These are phyloP conservation scores for Sebastes alutus DNA, from an alignment of 2,797 vertebrate species.

Conservation along the genomic window DNA sequence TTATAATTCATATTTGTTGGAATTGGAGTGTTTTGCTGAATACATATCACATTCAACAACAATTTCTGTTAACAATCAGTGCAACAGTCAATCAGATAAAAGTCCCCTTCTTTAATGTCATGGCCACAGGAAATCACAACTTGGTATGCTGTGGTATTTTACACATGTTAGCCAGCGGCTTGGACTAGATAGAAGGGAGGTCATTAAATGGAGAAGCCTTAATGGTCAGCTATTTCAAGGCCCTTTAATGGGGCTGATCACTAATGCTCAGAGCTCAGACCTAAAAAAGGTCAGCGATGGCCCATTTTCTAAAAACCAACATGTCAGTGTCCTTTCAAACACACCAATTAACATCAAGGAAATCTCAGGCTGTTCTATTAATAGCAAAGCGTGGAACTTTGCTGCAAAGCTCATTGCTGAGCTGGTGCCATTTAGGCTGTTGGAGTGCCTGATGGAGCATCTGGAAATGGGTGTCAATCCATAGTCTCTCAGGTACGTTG, in stretches of 20 bases:
- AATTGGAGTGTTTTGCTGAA: slow-evolving; percentile 32
- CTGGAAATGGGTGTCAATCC: slow-evolving; percentile 39
- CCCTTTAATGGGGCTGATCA: slow-evolving; percentile 60
- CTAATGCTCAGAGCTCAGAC: slow-evolving; percentile 44
- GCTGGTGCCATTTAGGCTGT: slow-evolving; percentile 39
- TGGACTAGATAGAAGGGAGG: slow-evolving; percentile 37
- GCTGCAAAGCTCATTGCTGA: slow-evolving; percentile 39
- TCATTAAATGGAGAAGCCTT: slow-evolving; percentile 50
- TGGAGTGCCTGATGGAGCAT: slow-evolving; percentile 45
- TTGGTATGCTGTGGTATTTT: slow-evolving; percentile 51
- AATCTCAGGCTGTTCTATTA: slow-evolving; percentile 57
- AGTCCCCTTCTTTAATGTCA: slow-evolving; percentile 1
- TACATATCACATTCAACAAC: slow-evolving; percentile 9
- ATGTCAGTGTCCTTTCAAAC: slow-evolving; percentile 52
- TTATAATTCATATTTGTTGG: slow-evolving; percentile 12
- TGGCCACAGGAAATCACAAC: slow-evolving; percentile 40
- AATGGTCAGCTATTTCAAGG: slow-evolving; percentile 63
- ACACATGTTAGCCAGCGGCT: slow-evolving; percentile 53
- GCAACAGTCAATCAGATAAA: slow-evolving; percentile 20
- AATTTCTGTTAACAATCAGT: slow-evolving; percentile 19
- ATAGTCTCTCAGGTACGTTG: slow-evolving; percentile 27
- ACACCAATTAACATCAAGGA: slow-evolving; percentile 62
- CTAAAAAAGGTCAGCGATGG: slow-evolving; percentile 62
- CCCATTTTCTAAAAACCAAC: slow-evolving; percentile 55
- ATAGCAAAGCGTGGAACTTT: slow-evolving; percentile 43